Percentiles rank a stretch among this genome's conserved stretches.
phyloP scores from a whole-genome alignment of 2,113 vertebrate species.

The Porphyrio hochstetteri region DNA sequence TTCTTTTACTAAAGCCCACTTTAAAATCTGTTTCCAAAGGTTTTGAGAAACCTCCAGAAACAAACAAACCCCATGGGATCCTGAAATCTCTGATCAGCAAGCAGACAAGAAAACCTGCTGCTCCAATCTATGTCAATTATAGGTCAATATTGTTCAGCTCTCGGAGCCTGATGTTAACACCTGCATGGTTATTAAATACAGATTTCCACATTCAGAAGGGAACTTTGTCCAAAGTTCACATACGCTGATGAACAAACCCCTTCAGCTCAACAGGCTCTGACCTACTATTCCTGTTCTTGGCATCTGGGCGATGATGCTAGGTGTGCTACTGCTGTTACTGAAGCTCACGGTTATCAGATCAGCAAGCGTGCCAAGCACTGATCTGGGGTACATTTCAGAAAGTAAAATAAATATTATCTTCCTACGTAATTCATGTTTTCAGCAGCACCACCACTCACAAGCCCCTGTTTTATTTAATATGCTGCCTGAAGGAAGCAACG shows the following conservation, averaged over 20 bases:
- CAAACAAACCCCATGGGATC: neutral
- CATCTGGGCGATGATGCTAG: neutral
- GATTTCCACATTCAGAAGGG: neutral
- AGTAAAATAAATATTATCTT: neutral
- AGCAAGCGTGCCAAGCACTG: neutral
- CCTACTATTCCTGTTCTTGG: neutral
- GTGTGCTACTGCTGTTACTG: neutral
- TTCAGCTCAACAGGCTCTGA: neutral
- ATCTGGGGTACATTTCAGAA: neutral
- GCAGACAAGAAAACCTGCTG: neutral
- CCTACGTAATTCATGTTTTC: constrained; percentile 2
- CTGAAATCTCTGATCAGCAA: neutral
- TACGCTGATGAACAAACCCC: neutral
- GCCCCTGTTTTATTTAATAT: neutral
- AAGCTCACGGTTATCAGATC: neutral
- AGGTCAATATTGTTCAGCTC: neutral
- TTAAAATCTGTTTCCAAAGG: neutral
- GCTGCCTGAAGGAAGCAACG: neutral
- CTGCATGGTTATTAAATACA: neutral
- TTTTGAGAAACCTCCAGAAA: neutral
- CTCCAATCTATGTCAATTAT: neutral
- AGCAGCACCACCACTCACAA: neutral
- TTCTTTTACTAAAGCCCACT: neutral
- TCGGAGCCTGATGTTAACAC: neutral
- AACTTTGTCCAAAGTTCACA: neutral